These are phyloP conservation scores for Andrena flavipes DNA, from an alignment of 2,888 invertebrate species.

Conservation along the genomic window DNA sequence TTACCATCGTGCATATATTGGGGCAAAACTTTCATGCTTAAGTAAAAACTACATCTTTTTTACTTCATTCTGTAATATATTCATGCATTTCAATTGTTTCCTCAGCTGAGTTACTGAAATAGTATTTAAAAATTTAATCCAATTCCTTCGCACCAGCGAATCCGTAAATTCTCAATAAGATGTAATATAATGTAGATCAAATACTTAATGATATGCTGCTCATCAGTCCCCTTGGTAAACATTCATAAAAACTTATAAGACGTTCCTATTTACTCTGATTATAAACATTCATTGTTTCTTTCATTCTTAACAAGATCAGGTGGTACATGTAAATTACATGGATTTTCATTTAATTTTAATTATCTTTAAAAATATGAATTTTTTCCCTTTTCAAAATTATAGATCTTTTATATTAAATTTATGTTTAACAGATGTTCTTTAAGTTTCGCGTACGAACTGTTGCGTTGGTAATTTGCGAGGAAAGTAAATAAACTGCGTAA, in stretches of 20 bases:
- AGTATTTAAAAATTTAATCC: conserved; percentile 3
- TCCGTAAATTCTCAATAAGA: conserved; percentile 17
- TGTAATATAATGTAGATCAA: conserved; percentile 14
- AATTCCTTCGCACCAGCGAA: conserved; percentile 7
- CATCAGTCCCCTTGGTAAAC: conserved; percentile 16
- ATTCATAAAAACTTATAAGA: conserved; percentile 30
- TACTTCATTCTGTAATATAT: conserved; percentile 35
- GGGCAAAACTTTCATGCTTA: conserved; percentile 16
- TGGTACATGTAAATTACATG: conserved; percentile 21
- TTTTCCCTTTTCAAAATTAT: background rate
- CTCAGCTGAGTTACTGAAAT: conserved; percentile 14
- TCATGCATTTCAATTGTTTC: conserved; percentile 26
- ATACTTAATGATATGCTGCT: conserved; percentile 17
- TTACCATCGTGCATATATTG: conserved; percentile 28
- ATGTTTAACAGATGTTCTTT: background rate
- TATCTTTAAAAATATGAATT: background rate
- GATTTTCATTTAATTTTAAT: conserved; percentile 11
- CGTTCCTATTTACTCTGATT: conserved; percentile 11
- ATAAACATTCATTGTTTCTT: conserved; percentile 25
- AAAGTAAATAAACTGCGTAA: conserved; percentile 16
- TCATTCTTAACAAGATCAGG: conserved; percentile 18
- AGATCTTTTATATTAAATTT: background rate
- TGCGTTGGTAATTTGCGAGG: background rate
- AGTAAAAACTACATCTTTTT: conserved; percentile 39
- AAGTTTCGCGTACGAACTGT: conserved; percentile 7